Evolutionary conservation across 2,797 vertebrate species (phyloP), one percentile per base, ranked within the genome.

Genomic region (Enoplosus armatus): DNA sequence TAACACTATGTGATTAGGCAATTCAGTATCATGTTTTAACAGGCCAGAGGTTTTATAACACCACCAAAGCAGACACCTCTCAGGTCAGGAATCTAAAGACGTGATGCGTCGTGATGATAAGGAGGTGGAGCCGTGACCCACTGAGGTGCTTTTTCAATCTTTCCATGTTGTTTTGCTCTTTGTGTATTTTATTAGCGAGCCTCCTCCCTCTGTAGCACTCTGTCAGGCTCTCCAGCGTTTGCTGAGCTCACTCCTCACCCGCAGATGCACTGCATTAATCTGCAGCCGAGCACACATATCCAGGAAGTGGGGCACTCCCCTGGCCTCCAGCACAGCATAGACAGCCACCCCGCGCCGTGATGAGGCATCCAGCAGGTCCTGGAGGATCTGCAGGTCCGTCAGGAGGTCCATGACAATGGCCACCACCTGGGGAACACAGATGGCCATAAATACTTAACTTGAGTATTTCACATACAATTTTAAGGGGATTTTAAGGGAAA

Each of bases 361-460:
- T 0, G 96, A 94, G 0, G 96, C 97, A 0, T 99, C 97, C 77
- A 98, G 94, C 59, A 98, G 95, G 90, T 99, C 98, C n/a, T 96
- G 96, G 82, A 99, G 96, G 92, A 99, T 97, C 77, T 97, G 97
- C 3, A 97, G 91, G 85, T 99, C 98, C 0, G 97, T 98, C 85
- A 99, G 96, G 9, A 96, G 88, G 89, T 99, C 98, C 98, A 99
- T 99, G 77, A 97, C 97, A n/a, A 99, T 93, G 8, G 98, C 98
- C 59, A 99, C 94, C 83, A 96, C 95, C 98, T 99, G 93, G 33
- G 77, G 62, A 56, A 54, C 26, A 78, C 20, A n/a, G n/a, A n/a
- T n/a, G n/a, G n/a, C n/a, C n/a, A n/a, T n/a, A n/a, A n/a, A n/a
- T n/a, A n/a, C n/a, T n/a, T n/a, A n/a, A n/a, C 18, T 22, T 63